These are phyloP conservation scores for Therioaphis trifolii DNA, from an alignment of 2,888 invertebrate species.

Conservation along the genomic window DNA sequence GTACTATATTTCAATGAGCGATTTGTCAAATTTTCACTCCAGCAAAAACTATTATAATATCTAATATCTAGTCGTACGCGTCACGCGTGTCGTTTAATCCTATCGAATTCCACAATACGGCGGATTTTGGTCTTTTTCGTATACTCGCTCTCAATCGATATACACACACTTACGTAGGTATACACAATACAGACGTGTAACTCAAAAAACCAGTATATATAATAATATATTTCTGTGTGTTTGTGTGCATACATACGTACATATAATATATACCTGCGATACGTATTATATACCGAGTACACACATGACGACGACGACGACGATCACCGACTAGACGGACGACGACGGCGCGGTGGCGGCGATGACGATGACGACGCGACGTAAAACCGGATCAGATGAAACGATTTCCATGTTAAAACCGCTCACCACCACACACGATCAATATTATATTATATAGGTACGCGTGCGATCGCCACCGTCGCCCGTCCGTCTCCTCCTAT, in stretches of 20 bases:
- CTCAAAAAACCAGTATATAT: not conserved
- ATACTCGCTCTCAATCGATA: too few species aligned
- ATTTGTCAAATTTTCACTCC: too few species aligned
- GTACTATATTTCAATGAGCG: too few species aligned
- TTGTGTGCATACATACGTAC: not conserved
- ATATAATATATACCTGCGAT: not conserved
- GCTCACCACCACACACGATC: slow-evolving; percentile 59
- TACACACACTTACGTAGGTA: not conserved
- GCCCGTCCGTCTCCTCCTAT: not conserved
- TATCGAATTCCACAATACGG: not conserved
- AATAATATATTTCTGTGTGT: too few species aligned
- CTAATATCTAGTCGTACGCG: not conserved
- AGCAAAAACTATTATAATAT: too few species aligned
- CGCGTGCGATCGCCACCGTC: slow-evolving; percentile 43
- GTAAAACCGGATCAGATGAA: slow-evolving; percentile 59
- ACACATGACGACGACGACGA: not conserved
- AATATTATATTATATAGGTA: slow-evolving; percentile 49
- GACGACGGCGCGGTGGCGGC: slow-evolving; percentile 6
- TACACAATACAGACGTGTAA: not conserved
- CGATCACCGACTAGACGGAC: too few species aligned
- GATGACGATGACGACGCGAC: slow-evolving; percentile 42
- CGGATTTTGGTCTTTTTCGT: not conserved
- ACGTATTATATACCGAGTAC: not conserved
- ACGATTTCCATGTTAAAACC: slow-evolving; percentile 53
- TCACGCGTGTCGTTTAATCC: not conserved